phyloP scores from a whole-genome alignment of 2,113 vertebrate genomes.

The Corythaixoides concolor region DNA sequence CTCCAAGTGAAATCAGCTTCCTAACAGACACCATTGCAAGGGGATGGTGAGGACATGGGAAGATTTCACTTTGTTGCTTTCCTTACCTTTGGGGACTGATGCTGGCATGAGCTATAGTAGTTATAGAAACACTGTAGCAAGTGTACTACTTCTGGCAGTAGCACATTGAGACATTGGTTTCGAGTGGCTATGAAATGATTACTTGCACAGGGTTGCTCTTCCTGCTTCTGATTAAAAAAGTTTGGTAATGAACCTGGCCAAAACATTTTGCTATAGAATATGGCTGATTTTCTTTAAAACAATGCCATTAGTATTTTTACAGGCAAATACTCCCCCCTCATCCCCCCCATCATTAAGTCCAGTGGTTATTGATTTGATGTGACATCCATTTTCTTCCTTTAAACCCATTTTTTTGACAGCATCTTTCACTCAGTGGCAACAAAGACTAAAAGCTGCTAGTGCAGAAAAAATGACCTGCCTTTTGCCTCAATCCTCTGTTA shows the following conservation, averaged over 20 bases:
- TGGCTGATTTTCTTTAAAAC: neutral
- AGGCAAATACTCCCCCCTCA: neutral
- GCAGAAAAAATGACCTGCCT: neutral
- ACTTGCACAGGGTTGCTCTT: neutral
- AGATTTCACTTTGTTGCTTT: neutral
- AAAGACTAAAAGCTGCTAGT: neutral
- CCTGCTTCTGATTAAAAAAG: neutral
- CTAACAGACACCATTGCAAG: neutral
- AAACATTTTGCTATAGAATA: neutral
- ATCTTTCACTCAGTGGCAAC: neutral
- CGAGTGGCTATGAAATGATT: neutral
- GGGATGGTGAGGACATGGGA: fast-evolving
- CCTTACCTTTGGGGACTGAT: neutral
- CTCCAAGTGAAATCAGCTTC: neutral
- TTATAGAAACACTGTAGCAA: neutral
- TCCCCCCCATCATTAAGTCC: neutral
- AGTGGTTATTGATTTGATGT: neutral
- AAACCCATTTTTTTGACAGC: neutral
- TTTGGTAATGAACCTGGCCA: neutral
- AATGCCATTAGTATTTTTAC: neutral
- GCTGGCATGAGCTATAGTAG: neutral
- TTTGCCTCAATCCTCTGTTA: neutral
- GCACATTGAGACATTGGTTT: neutral
- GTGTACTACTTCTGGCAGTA: neutral
- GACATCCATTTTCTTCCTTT: neutral